These are phyloP conservation scores for Rhagologus leucostigma DNA, from an alignment of 2,113 vertebrate species.

Conservation along the genomic window DNA sequence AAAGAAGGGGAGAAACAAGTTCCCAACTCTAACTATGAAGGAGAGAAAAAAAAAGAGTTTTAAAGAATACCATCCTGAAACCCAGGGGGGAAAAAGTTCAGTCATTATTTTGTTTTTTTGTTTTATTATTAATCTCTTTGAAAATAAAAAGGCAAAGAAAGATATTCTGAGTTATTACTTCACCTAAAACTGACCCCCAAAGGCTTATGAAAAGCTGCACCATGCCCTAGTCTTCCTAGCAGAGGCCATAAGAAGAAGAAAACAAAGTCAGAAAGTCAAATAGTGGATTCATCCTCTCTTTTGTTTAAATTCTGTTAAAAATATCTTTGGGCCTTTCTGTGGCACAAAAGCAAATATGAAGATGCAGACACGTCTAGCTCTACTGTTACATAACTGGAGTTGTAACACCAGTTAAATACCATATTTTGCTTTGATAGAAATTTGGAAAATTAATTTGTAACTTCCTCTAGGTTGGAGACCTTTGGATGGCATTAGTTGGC, in stretches of 20 bases:
- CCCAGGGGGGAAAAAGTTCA: not conserved
- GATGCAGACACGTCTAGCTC: too few species aligned
- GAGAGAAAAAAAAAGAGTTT: not conserved
- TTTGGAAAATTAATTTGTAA: not conserved
- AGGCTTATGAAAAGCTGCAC: not conserved
- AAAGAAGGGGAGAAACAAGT: not conserved
- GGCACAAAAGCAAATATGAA: not conserved
- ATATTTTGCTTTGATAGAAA: not conserved
- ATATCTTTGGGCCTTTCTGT: not conserved
- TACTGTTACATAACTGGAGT: not conserved
- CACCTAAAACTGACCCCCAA: not conserved
- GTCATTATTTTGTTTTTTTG: not conserved
- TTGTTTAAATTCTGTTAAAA: not conserved
- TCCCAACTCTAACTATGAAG: not conserved
- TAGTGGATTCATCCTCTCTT: not conserved
- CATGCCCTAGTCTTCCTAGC: not conserved
- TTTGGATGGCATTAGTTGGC: not conserved
- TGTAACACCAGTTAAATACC: not conserved
- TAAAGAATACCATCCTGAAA: not conserved
- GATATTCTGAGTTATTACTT: not conserved
- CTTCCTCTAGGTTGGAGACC: not conserved
- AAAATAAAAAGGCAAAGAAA: not conserved
- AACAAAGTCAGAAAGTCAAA: not conserved
- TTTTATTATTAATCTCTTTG: not conserved
- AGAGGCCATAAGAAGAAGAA: not conserved